phyloP scores from a whole-genome alignment of 2,113 vertebrate genomes.

The Campylorhamphus procurvoides region DNA sequence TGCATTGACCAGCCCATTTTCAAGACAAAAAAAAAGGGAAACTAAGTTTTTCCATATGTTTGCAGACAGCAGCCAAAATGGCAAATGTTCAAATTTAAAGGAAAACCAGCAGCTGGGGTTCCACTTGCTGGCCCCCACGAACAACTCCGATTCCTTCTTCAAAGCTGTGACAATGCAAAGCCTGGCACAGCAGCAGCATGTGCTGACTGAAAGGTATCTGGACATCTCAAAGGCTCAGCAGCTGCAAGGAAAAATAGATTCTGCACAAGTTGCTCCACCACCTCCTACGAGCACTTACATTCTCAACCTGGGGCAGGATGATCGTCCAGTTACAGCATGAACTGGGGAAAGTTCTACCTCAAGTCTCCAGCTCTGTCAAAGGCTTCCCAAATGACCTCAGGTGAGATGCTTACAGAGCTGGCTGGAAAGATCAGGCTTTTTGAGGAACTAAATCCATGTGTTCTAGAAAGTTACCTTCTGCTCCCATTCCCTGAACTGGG shows the following conservation, averaged over 20 bases:
- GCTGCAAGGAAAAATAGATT: neutral
- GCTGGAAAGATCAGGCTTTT: neutral
- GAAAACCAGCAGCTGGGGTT: neutral
- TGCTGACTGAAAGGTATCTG: neutral
- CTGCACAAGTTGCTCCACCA: neutral
- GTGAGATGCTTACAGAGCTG: neutral
- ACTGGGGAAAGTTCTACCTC: neutral
- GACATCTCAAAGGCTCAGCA: neutral
- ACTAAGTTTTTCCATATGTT: neutral
- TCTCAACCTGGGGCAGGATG: neutral
- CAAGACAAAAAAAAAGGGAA: neutral
- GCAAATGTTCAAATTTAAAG: neutral
- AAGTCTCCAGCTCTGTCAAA: neutral
- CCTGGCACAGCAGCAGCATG: neutral
- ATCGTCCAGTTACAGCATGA: neutral
- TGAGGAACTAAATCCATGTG: neutral
- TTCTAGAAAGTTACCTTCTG: neutral
- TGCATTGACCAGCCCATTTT: neutral
- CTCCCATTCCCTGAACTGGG: neutral
- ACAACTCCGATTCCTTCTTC: neutral
- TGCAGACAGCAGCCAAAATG: neutral
- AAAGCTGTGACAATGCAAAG: neutral
- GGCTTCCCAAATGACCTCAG: neutral
- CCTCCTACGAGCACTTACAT: neutral
- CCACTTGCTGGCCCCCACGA: neutral